These are phyloP conservation scores for Drosophila teissieri DNA, from an alignment of 1,140 invertebrate species.

Conservation along the genomic window DNA sequence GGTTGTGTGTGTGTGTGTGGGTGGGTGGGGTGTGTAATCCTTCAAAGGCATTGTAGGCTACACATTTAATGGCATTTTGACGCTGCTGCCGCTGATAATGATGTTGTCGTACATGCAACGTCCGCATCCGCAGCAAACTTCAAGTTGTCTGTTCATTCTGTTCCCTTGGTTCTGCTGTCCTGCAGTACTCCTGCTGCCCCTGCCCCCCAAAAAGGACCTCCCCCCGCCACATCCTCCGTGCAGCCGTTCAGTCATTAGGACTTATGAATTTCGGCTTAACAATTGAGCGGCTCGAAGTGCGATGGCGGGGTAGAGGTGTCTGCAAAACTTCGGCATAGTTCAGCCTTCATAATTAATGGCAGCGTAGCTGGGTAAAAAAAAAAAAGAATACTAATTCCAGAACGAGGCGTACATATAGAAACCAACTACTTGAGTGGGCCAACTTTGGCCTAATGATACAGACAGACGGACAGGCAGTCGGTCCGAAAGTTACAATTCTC, in stretches of 20 bases:
- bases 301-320: conserved; percentile 1
- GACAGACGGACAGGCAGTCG: conserved; percentile 25
- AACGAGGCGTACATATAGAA: conserved; percentile 26
- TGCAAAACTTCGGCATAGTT: conserved; percentile 49
- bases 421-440: conserved; percentile 48
- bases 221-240: not conserved
- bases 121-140: conserved; percentile 65
- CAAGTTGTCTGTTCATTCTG: conserved; percentile 41
- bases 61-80: conserved; percentile 81
- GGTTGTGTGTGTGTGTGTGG: conserved; percentile 13
- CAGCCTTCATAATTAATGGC: conserved; percentile 57
- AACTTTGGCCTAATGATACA: conserved; percentile 50
- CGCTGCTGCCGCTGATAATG: conserved; percentile 78
- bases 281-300: conserved; percentile 35
- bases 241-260: conserved; percentile 28
- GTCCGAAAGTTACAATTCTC: conserved; percentile 51
- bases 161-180: not conserved
- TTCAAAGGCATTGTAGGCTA: conserved; percentile 76
- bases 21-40: conserved; percentile 52
- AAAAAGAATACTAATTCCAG: conserved; percentile 1
- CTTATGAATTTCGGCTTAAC: conserved; percentile 56
- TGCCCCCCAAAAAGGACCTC: conserved; percentile 2
- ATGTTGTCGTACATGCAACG: conserved; percentile 65
- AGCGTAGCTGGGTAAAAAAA: conserved; percentile 4
- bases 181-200: not conserved